phyloP scores from a whole-genome alignment of 2,797 vertebrate genomes.

The Sitta carolinensis region DNA sequence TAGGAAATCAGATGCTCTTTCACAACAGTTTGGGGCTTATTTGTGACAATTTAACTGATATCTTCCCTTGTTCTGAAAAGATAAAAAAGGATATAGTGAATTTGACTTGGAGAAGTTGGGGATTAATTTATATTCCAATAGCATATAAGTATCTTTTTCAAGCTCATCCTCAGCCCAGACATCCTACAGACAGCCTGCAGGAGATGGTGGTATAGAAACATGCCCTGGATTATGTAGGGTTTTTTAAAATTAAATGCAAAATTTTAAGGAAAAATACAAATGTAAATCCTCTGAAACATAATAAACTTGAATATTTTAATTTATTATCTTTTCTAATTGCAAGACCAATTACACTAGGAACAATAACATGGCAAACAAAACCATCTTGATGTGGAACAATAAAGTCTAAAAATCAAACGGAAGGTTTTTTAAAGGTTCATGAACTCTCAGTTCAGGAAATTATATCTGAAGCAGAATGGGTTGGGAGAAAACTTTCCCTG shows the following conservation, averaged over 20 bases:
- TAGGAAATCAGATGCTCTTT: conserved; percentile 7
- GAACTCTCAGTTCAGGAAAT: background rate
- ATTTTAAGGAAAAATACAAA: background rate
- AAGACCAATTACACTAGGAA: background rate
- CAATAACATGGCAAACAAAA: background rate
- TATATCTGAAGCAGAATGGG: background rate
- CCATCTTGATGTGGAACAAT: background rate
- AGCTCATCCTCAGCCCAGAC: background rate
- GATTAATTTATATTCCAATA: conserved; percentile 30
- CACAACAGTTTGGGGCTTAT: background rate
- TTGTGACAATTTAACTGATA: background rate
- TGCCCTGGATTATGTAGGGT: background rate
- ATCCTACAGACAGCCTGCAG: background rate
- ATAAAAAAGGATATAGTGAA: background rate
- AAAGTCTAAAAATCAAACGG: background rate
- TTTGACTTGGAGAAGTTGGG: background rate
- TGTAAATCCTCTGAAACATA: background rate
- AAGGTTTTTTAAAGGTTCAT: background rate
- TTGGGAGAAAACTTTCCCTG: background rate
- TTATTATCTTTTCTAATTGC: background rate
- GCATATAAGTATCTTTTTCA: background rate
- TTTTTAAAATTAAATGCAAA: background rate
- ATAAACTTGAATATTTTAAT: background rate
- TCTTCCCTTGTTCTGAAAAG: conserved; percentile 18
- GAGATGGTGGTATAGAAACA: background rate